Conservation (phyloP, 2,797 vertebrate species). For the Parambassis ranga region DNA sequence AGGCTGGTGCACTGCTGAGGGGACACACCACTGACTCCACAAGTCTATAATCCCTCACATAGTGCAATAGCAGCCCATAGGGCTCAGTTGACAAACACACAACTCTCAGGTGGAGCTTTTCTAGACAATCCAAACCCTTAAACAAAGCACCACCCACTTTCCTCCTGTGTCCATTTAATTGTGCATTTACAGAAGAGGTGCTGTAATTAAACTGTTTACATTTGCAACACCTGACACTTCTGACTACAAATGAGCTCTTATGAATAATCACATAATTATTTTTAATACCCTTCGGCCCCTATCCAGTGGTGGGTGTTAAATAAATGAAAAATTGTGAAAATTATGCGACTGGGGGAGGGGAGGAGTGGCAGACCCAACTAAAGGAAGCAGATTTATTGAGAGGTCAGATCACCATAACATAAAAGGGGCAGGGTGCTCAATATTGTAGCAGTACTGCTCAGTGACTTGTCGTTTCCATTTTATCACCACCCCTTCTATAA, state of each 20-base stretch:
- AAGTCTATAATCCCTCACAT: slow-evolving; percentile 80
- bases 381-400: slow-evolving; percentile 16
- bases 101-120: slow-evolving; percentile 35
- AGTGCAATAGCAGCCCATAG: slow-evolving; percentile 28
- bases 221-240: slow-evolving; percentile 23
- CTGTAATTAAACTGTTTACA: slow-evolving; percentile 39
- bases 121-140: slow-evolving; percentile 11
- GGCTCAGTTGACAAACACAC: slow-evolving; percentile 28
- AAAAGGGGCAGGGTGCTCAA: background rate
- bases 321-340: slow-evolving; percentile 41
- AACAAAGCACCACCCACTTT: background rate
- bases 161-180: background rate
- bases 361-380: background rate
- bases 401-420: slow-evolving; percentile 1
- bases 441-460: slow-evolving; percentile 37
- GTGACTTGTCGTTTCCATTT: slow-evolving; percentile 63
- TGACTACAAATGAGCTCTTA: slow-evolving; percentile 40
- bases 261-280: slow-evolving; percentile 52
- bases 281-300: slow-evolving; percentile 31
- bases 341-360: background rate
- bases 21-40: slow-evolving; percentile 81
- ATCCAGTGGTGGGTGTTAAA: slow-evolving; percentile 30
- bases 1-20: slow-evolving; percentile 64
- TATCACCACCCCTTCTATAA: slow-evolving; percentile 44
- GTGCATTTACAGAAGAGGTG: background rate